Conservation (phyloP, 2,797 vertebrate genomes). For the Lacerta viridis region DNA sequence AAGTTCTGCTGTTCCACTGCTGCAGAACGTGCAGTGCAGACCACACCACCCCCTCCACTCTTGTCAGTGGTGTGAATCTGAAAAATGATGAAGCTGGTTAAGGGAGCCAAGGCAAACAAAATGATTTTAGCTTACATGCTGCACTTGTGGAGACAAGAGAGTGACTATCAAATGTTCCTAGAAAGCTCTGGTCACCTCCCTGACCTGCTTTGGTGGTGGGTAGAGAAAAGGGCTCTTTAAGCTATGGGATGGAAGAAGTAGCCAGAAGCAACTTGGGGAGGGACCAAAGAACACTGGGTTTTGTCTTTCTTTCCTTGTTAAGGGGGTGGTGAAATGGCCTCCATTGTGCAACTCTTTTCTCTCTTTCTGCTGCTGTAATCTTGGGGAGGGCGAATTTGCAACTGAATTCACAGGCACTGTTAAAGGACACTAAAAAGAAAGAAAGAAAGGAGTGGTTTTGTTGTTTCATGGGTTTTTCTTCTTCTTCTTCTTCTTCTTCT, state of each 20-base stretch:
- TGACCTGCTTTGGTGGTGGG: not conserved
- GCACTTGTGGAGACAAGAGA: constrained; percentile 3
- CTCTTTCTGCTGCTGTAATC: constrained; percentile 20
- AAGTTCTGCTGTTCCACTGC: too few relatives aligned
- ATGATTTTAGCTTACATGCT: not conserved
- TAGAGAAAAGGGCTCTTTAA: not conserved
- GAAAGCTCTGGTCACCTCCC: not conserved
- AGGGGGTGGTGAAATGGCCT: not conserved
- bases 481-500: not conserved
- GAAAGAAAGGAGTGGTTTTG: not conserved
- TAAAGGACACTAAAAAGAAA: constrained; percentile 3
- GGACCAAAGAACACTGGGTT: not conserved
- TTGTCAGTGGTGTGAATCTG: not conserved
- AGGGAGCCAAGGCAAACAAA: not conserved
- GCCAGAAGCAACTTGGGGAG: not conserved
- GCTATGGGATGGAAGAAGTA: not conserved
- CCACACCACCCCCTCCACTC: too few relatives aligned
- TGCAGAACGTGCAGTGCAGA: too few relatives aligned
- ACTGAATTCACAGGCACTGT: constrained; percentile 48
- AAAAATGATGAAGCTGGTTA: not conserved
- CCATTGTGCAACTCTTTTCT: constrained; percentile 16
- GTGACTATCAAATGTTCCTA: constrained; percentile 4
- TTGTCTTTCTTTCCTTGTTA: constrained; percentile 12
- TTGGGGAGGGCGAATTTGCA: constrained; percentile 49
- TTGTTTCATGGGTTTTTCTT: not conserved